phyloP scores from a whole-genome alignment of 92 coral and sea anemone species.

The Siderastrea siderea region DNA sequence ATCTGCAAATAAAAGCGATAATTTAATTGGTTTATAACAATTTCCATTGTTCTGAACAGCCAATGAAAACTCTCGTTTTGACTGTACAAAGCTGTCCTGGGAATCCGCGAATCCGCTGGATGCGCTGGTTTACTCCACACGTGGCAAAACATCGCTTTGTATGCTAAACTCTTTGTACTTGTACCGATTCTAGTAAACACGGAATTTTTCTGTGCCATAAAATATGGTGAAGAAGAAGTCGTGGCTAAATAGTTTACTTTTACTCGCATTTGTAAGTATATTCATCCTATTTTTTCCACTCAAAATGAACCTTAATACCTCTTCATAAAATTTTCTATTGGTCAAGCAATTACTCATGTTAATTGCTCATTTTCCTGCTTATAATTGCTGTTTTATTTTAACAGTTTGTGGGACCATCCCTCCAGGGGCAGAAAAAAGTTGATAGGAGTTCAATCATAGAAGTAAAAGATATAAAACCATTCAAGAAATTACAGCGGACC shows the following conservation, averaged over 20 bases:
- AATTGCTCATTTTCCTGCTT: conserved; percentile 11
- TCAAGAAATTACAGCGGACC: conserved; percentile 94
- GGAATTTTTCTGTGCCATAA: not conserved
- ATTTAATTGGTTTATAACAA: conserved; percentile 50
- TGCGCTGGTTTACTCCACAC: conserved; percentile 64
- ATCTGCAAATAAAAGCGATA: conserved; percentile 4
- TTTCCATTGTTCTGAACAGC: conserved; percentile 16
- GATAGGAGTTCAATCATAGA: conserved; percentile 85
- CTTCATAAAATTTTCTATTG: no score
- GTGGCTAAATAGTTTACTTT: conserved; percentile 30
- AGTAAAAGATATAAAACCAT: conserved; percentile 87
- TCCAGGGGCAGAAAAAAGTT: conserved; percentile 81
- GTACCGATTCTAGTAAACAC: conserved; percentile 26
- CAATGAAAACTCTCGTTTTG: conserved; percentile 48
- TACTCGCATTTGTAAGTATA: conserved; percentile 66
- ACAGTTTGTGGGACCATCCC: conserved; percentile 56
- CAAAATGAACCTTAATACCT: not conserved
- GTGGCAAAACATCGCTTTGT: conserved; percentile 83
- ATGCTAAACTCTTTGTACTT: not conserved
- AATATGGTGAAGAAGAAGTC: conserved; percentile 20
- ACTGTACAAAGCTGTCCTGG: conserved; percentile 3
- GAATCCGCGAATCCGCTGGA: not conserved
- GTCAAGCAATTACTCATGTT: not conserved
- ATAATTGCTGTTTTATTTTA: conserved; percentile 37
- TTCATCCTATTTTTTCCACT: not conserved